Conservation (phyloP, 2,888 invertebrate species). For the Dasysyrphus albostriatus region DNA sequence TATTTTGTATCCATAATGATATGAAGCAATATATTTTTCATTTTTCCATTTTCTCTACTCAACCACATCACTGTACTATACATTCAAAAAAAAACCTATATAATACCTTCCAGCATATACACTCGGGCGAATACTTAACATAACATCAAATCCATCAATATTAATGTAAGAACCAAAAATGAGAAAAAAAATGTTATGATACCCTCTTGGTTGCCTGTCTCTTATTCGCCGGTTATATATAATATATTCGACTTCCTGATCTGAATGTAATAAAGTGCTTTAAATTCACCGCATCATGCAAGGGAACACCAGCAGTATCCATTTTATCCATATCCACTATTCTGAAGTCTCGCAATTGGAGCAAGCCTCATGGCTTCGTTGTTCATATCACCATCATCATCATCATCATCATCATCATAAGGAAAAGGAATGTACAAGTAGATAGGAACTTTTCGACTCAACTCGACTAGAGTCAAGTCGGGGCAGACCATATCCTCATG, state of each 20-base stretch:
- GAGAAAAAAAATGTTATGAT: slow-evolving; percentile 28
- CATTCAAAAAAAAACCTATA: too few relatives aligned
- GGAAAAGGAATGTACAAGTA: slow-evolving; percentile 18
- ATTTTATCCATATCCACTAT: slow-evolving; percentile 28
- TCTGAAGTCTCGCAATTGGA: background rate
- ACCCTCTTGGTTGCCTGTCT: background rate
- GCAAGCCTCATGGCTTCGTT: slow-evolving; percentile 16
- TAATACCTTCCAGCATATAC: background rate
- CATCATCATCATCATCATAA: slow-evolving; percentile 16
- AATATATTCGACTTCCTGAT: slow-evolving; percentile 45
- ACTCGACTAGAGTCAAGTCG: background rate
- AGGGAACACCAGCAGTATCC: slow-evolving; percentile 33
- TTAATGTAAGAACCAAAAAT: slow-evolving; percentile 33
- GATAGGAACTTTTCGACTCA: background rate
- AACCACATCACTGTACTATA: too few relatives aligned
- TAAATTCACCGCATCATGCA: slow-evolving; percentile 56
- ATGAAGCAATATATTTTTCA: too few relatives aligned
- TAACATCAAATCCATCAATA: slow-evolving; percentile 44
- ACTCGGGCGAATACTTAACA: slow-evolving; percentile 28
- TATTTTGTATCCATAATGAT: too few relatives aligned
- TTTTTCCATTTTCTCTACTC: too few relatives aligned
- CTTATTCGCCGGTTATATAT: background rate
- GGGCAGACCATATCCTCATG: slow-evolving; percentile 48
- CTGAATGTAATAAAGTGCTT: slow-evolving; percentile 66
- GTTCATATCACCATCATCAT: slow-evolving; percentile 5